phyloP scores from a whole-genome alignment of 2,797 vertebrate species.

The Acanthurus leucopareius region DNA sequence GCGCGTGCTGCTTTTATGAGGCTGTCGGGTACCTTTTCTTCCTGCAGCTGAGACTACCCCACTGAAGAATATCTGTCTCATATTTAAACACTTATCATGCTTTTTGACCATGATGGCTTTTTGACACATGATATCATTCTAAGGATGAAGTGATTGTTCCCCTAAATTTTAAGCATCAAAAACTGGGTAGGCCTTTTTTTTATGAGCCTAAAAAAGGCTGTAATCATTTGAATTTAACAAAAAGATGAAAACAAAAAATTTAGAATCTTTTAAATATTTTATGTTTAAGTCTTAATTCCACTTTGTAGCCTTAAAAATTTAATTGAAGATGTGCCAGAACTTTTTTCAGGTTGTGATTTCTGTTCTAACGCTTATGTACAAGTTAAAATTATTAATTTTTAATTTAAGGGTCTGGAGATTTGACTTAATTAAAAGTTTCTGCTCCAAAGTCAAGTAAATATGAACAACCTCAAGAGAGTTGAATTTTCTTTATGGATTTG shows the following conservation, averaged over 20 bases:
- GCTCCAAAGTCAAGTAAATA: background rate
- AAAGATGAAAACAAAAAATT: background rate
- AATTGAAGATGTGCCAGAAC: too few relatives aligned
- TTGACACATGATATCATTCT: background rate
- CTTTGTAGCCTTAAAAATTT: background rate
- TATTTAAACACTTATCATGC: background rate
- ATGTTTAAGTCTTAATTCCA: background rate
- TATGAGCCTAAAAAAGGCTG: background rate
- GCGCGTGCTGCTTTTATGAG: slow-evolving; percentile 23
- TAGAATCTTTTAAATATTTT: background rate
- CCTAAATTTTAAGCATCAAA: background rate
- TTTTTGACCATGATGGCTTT: background rate
- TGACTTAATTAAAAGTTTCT: background rate
- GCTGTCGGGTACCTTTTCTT: slow-evolving; percentile 33
- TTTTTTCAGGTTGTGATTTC: background rate
- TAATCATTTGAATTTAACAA: background rate
- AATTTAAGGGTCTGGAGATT: background rate
- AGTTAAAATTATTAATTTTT: background rate
- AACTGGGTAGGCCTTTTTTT: background rate
- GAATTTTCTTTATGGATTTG: background rate
- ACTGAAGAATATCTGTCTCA: slow-evolving; percentile 1
- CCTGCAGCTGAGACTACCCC: slow-evolving; percentile 22
- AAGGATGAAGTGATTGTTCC: background rate
- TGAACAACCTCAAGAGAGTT: background rate
- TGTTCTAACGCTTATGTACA: background rate